Conservation (phyloP, 2,888 invertebrate genomes). For the Trissolcus brochymenae region DNA sequence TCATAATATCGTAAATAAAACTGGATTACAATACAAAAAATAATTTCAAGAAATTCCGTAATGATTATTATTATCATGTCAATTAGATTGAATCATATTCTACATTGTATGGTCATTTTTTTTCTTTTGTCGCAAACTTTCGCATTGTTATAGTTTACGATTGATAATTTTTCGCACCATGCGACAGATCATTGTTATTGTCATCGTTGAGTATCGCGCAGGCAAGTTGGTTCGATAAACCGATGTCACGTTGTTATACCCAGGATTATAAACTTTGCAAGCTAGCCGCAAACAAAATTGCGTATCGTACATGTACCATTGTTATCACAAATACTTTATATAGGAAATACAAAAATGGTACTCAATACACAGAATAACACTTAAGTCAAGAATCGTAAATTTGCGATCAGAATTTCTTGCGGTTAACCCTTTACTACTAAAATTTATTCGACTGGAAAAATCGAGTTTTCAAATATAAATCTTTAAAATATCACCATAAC, state of each 20-base stretch:
- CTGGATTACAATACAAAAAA: no score
- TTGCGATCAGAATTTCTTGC: no score
- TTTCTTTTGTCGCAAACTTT: constrained; percentile 2
- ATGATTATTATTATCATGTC: no score
- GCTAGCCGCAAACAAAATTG: constrained; percentile 59
- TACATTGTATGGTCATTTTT: constrained; percentile 27
- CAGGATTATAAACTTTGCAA: constrained; percentile 65
- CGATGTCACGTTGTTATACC: constrained; percentile 60
- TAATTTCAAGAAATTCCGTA: no score
- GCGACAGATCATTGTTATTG: constrained; percentile 26
- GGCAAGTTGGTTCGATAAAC: constrained; percentile 53
- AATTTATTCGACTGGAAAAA: no score
- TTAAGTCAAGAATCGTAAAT: no score
- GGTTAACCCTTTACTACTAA: no score
- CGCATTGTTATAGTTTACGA: neutral
- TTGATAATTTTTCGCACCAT: constrained; percentile 14
- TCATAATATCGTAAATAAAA: no score
- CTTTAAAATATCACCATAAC: no score
- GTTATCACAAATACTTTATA: constrained; percentile 28
- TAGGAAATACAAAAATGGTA: constrained; percentile 30
- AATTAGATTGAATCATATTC: neutral
- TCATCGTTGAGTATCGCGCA: constrained; percentile 36
- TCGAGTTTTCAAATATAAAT: no score
- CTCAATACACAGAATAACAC: constrained; percentile 14
- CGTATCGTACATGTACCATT: constrained; percentile 32